phyloP scores from a whole-genome alignment of 2,888 invertebrate genomes.

The Hirtodrosophila trivittata region DNA sequence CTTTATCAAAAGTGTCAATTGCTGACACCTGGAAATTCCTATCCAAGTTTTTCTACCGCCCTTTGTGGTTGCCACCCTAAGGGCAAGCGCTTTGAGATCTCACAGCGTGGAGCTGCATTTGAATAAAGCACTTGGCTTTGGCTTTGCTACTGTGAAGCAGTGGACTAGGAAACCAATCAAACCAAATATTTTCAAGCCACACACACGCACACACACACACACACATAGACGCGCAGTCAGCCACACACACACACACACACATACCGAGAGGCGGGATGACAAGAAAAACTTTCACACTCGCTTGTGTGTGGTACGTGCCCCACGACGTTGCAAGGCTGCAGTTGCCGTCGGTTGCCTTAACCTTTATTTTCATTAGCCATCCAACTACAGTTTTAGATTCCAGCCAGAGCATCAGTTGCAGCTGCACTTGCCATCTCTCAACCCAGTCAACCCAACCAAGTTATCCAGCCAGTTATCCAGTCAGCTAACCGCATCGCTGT shows the following conservation, averaged over 20 bases:
- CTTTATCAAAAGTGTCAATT: conserved; percentile 43
- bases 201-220: neutral
- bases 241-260: conserved; percentile 35
- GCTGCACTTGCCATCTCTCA: conserved; percentile 25
- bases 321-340: conserved; percentile 30
- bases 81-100: conserved; percentile 28
- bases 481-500: conserved; percentile 56
- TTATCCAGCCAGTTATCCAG: conserved; percentile 47
- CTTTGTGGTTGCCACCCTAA: conserved; percentile 35
- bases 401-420: conserved; percentile 8
- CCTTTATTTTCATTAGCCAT: conserved; percentile 68
- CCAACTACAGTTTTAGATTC: neutral
- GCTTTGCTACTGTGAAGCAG: conserved; percentile 5
- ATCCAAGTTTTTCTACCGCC: conserved; percentile 5
- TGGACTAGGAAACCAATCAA: conserved; percentile 35
- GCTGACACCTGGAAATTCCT: conserved; percentile 49
- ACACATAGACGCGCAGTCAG: too few relatives aligned
- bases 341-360: conserved; percentile 34
- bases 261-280: too few relatives aligned
- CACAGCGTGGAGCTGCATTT: conserved; percentile 36
- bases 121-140: conserved; percentile 46
- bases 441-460: conserved; percentile 17
- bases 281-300: conserved; percentile 57
- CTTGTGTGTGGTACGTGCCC: conserved; percentile 7
- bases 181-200: conserved; percentile 44